Base-by-base conservation (phyloP, 2,888 invertebrate genomes). In the Dendrolimus pini region DNA sequence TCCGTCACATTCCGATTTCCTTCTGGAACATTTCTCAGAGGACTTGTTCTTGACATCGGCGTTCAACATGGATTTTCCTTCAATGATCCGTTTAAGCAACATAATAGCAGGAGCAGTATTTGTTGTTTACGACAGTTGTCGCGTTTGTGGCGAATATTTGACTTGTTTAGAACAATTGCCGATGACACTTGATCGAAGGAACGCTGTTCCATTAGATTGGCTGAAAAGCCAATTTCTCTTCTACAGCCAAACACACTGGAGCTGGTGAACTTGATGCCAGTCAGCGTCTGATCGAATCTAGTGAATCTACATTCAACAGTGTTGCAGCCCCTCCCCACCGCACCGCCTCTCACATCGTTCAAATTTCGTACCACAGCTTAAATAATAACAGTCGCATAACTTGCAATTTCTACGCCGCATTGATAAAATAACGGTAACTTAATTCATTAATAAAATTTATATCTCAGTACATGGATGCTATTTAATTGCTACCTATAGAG, bases 21-120 rank as follows among this genome's bases (percentile, higher is more conserved):
- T 85, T 85, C 86, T 86, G 78, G 84, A 84, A 85, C 89, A 89
- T 83, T 88, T 89, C 77, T 84, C 77, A 62, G 76, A 72, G 63
- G 72, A 65, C 72, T 77, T 82, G 60, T 71, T 82, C 74, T 77
- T 81, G 57, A 67, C 72, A 67, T 85, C 80, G 58, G 77, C 74
- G 68, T 88, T 91, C 90, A 91, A 83, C 89, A 89, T 78, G 85
- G 91, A 86, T 74, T 91, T 89, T 91, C 91, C 81, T 89, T 90
- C 85, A 84, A 91, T 78, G 90, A 91, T 81, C 89, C 91, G 90
- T 91, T 91, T 89, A 89, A 89, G 83, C 91, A 91, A 79, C 91
- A 91, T 91, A 91, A 80, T 88, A 91, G 77, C 62, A 91, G 74
- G 42, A 91, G 72, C 62, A 91, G 80, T 61, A 91, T 89, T 74